Evolutionary conservation across 2,113 vertebrate species (phyloP), one percentile per base, ranked within the genome.

Genomic region (Leiothrix lutea): DNA sequence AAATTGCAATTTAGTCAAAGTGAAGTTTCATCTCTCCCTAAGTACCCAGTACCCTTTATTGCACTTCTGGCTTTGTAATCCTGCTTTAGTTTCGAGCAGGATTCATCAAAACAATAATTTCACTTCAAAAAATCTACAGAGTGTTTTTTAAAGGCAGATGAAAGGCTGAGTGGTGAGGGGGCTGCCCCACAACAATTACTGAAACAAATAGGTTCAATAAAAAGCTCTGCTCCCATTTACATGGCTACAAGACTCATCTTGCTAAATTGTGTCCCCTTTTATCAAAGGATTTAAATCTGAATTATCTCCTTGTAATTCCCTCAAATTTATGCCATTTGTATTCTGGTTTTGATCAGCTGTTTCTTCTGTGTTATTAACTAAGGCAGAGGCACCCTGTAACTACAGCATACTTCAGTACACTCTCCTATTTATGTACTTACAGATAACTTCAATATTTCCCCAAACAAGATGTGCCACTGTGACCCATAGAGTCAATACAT

Each of bases 381-480:
- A 66, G 25, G 35, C 66, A 86, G 75, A 90, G 15, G 36, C 35
- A 66, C 47, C 33, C 74, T 86, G 51, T 70, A 93, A 91, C 75
- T 19, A 53, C 31, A 62, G 8, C 24, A 38, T 36, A 51, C 44
- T 84, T 86, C n/a, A 78, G 18, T 73, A 26, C 31, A 70, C 42
- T 83, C 62, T 33, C 9, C 92, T 73, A 83, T 88, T 91, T 74
- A 58, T 70, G 24, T 56, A 21, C 57, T 80, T 83, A 28, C 3
- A 86, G 47, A 71, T 36, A 95, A 82, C 54, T 88, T 80, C 80
- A 96, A 29, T 88, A 77, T 95, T 94, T 88, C 44, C 75, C 90
- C 12, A 22, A 92, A 90, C 33, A 83, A 90, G 72, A 60, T 0
- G 7, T 86, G 64, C 72, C 82, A 78, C 64, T 24, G 14, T 92